Percentiles rank a stretch among this genome's conserved stretches.
These are phyloP conservation scores for Callorhinus ursinus DNA, from an alignment of 2,113 vertebrate species.

Conservation along the genomic window DNA sequence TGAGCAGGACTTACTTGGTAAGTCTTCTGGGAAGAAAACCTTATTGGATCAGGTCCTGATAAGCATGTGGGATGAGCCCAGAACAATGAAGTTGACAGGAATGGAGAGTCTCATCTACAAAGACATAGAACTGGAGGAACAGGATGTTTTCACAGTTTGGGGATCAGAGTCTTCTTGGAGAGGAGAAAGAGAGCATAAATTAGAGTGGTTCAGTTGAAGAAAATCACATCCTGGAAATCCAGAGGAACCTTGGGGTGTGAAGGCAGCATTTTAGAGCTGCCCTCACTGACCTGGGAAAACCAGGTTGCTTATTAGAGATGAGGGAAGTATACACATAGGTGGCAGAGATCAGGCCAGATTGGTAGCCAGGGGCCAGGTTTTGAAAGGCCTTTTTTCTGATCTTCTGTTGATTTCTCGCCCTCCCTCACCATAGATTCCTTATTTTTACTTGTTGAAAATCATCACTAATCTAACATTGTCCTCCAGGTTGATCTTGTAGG, in stretches of 20 bases:
- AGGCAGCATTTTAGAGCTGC: not conserved
- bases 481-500: not conserved
- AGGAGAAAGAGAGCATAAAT: not conserved
- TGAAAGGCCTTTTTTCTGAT: not conserved
- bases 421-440: not conserved
- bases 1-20: not conserved
- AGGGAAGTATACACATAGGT: not conserved
- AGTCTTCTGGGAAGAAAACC: not conserved
- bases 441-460: constrained; percentile 2
- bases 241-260: not conserved
- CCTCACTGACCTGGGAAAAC: not conserved
- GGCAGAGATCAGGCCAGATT: not conserved
- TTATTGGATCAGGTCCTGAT: not conserved
- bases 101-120: not conserved
- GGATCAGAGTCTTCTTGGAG: not conserved
- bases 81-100: not conserved
- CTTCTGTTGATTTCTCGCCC: not conserved
- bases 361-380: not conserved
- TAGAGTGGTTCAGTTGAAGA: not conserved
- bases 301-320: not conserved
- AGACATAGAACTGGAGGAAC: not conserved
- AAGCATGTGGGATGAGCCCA: not conserved
- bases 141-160: not conserved
- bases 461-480: not conserved
- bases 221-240: not conserved